These are phyloP conservation scores for Alca torda DNA, from an alignment of 2,797 vertebrate species.

Conservation along the genomic window DNA sequence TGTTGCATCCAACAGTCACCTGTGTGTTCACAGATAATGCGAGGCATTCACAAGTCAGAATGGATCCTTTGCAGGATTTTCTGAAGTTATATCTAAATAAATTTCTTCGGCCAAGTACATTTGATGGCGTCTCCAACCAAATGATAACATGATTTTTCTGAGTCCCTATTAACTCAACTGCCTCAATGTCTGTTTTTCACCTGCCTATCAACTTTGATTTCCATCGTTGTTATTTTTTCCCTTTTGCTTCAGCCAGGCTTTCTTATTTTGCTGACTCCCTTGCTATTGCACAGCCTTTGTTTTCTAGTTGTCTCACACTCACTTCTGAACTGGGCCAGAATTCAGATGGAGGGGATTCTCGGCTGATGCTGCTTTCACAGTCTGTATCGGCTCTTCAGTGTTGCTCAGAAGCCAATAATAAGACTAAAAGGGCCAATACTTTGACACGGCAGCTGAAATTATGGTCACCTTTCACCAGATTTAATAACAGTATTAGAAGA, in stretches of 20 bases:
- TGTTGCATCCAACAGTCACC: not conserved
- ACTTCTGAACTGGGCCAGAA: not conserved
- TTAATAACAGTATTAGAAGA: not conserved
- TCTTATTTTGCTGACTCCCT: not conserved
- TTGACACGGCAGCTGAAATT: not conserved
- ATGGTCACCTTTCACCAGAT: not conserved
- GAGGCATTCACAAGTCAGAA: not conserved
- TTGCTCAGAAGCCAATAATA: not conserved
- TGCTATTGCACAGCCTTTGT: not conserved
- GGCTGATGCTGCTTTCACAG: not conserved
- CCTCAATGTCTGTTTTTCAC: not conserved
- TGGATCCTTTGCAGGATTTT: not conserved
- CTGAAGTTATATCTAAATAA: constrained; percentile 9
- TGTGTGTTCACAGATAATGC: not conserved
- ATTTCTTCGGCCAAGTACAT: not conserved
- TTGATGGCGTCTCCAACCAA: not conserved
- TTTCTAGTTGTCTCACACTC: not conserved
- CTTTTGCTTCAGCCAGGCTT: not conserved
- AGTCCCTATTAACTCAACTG: not conserved
- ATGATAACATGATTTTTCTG: not conserved
- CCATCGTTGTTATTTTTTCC: not conserved
- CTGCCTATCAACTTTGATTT: not conserved
- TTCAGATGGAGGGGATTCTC: not conserved
- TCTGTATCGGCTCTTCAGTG: not conserved
- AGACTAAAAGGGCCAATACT: not conserved